Evolutionary conservation across 1,140 invertebrate species (phyloP).

Genomic region (Colletes latitarsis): DNA sequence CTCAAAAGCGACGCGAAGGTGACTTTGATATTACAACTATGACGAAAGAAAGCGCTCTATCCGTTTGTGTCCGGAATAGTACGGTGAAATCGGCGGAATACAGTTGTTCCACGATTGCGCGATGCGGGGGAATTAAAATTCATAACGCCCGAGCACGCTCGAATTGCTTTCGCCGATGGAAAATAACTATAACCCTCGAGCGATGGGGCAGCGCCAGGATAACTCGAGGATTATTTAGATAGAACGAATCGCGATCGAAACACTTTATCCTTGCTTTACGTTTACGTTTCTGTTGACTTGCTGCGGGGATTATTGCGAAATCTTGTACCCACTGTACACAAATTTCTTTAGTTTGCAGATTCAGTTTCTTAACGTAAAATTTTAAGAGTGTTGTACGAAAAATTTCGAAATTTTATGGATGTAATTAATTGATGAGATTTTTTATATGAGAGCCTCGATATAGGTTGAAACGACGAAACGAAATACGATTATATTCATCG

Average conservation of each 20-base stretch:
- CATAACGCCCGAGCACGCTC: neutral
- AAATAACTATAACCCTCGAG: neutral
- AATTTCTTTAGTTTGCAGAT: neutral
- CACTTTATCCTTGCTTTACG: neutral
- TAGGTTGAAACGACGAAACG: too few relatives aligned
- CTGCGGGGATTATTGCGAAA: too few relatives aligned
- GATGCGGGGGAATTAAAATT: neutral
- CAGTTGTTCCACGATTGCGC: neutral
- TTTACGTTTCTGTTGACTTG: neutral
- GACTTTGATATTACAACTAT: conserved; percentile 38
- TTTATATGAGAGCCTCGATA: too few relatives aligned
- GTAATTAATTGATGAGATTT: too few relatives aligned
- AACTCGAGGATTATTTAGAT: neutral
- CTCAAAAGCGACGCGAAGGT: conserved; percentile 31
- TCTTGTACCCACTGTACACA: too few relatives aligned
- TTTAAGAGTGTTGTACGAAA: too few relatives aligned
- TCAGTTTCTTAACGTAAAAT: too few relatives aligned
- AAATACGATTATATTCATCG: too few relatives aligned
- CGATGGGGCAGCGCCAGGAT: neutral
- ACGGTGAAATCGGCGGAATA: conserved; percentile 3
- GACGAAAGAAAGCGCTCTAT: conserved; percentile 42
- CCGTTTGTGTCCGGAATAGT: neutral
- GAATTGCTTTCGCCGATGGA: neutral
- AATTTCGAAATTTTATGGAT: too few relatives aligned
- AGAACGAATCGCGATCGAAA: neutral